A percentile compares a stretch with the other conserved stretches of the same genome.
phyloP scores from a whole-genome alignment of 2,888 invertebrate genomes.

The Hymenopus coronatus region DNA sequence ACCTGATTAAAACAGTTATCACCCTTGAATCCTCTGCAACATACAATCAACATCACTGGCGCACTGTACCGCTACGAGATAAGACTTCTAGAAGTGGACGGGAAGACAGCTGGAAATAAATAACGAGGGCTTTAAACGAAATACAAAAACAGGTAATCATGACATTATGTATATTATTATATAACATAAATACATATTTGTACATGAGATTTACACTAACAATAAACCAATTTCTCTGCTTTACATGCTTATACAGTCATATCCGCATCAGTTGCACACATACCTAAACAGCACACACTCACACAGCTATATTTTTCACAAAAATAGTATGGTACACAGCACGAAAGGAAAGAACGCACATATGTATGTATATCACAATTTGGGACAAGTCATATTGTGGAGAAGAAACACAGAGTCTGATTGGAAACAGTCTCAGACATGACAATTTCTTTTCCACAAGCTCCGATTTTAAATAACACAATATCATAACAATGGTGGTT shows the following conservation, averaged over 20 bases:
- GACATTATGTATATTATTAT: not conserved
- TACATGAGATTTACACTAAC: conserved; percentile 3
- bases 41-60: too few species aligned
- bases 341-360: not conserved
- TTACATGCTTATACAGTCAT: too few species aligned
- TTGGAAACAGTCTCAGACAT: not conserved
- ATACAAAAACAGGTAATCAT: not conserved
- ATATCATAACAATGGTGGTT: not conserved
- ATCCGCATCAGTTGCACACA: too few species aligned
- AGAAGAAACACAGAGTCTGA: not conserved
- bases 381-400: not conserved
- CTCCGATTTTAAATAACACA: not conserved
- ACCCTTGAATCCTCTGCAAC: too few species aligned
- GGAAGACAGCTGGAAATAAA: too few species aligned
- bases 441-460: not conserved
- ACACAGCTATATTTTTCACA: not conserved
- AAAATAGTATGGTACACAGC: not conserved
- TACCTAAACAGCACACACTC: not conserved
- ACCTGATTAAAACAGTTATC: too few species aligned
- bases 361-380: not conserved
- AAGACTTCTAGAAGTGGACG: too few species aligned
- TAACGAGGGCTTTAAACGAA: not conserved
- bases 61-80: too few species aligned
- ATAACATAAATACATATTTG: conserved; percentile 9
- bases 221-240: not conserved